Percentiles rank a stretch among this genome's conserved stretches.
Evolutionary conservation across 1,140 invertebrate species (phyloP).

Genomic region (Pachyrhynchus sulphureomaculatus): DNA sequence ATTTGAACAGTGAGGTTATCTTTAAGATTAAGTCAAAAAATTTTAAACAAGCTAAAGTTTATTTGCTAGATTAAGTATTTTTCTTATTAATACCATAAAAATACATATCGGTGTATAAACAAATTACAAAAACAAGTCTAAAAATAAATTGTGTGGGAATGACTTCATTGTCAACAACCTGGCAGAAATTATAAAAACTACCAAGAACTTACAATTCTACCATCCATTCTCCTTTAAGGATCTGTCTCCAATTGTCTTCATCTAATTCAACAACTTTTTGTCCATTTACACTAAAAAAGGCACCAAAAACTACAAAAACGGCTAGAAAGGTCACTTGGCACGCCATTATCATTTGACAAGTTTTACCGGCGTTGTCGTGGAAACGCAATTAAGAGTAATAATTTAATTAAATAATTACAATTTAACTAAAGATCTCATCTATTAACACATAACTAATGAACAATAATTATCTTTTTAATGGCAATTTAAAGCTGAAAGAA

Average conservation of each 20-base stretch:
- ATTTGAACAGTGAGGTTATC: no score
- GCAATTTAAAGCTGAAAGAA: no score
- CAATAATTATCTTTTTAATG: no score
- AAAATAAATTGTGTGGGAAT: slow-evolving; percentile 8
- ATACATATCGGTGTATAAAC: neutral
- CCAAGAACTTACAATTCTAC: slow-evolving; percentile 87
- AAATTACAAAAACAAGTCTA: neutral
- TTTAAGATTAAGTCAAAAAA: no score
- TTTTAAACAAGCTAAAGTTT: no score
- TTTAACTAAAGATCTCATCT: no score
- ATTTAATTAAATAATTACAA: no score
- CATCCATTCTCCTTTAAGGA: slow-evolving; percentile 93
- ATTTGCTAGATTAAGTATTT: no score
- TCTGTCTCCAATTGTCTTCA: slow-evolving; percentile 85
- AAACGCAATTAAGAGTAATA: no score
- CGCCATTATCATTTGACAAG: slow-evolving; percentile 36
- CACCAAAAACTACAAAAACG: slow-evolving; percentile 37
- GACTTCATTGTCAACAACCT: slow-evolving; percentile 1
- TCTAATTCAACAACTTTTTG: slow-evolving; percentile 58
- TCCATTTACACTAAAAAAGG: slow-evolving; percentile 38
- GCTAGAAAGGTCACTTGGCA: slow-evolving; percentile 34
- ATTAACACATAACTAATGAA: no score
- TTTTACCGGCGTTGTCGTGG: slow-evolving; percentile 15
- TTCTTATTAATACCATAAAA: no score
- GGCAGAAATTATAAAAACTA: neutral